Percentiles rank a stretch among this genome's conserved stretches.
Evolutionary conservation across 2,888 invertebrate species (phyloP).

Genomic region (Xanthorhoe designata): DNA sequence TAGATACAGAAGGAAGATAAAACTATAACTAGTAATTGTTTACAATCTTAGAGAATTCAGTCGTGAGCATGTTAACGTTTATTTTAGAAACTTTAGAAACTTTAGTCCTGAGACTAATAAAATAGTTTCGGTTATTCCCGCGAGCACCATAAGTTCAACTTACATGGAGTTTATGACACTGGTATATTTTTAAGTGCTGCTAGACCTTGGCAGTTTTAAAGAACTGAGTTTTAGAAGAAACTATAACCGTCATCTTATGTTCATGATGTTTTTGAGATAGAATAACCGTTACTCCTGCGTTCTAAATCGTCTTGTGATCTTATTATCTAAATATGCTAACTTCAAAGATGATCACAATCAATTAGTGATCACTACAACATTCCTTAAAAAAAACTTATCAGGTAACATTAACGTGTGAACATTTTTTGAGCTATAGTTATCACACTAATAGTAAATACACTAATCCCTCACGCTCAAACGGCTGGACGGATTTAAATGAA

Average conservation of each 20-base stretch:
- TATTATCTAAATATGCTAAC: too few species aligned
- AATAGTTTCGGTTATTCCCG: slow-evolving; percentile 52
- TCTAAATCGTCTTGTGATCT: too few species aligned
- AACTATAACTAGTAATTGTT: not conserved
- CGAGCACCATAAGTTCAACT: slow-evolving; percentile 61
- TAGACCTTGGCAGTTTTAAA: not conserved
- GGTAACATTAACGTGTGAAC: too few species aligned
- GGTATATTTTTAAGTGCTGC: slow-evolving; percentile 78
- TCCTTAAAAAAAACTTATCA: too few species aligned
- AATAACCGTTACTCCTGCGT: too few species aligned
- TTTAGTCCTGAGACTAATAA: slow-evolving; percentile 31
- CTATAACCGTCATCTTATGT: not conserved
- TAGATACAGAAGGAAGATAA: too few species aligned
- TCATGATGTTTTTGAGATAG: not conserved
- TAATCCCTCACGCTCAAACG: too few species aligned
- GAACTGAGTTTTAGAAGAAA: not conserved
- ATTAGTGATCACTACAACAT: too few species aligned
- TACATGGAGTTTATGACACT: slow-evolving; percentile 74
- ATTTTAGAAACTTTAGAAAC: not conserved
- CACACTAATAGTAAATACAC: too few species aligned
- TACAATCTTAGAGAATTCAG: not conserved
- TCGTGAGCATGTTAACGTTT: not conserved
- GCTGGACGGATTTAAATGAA: too few species aligned
- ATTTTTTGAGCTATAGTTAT: too few species aligned
- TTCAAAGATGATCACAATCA: too few species aligned